phyloP scores from a whole-genome alignment of 2,888 invertebrate genomes.

The Chrysomela aeneicollis region DNA sequence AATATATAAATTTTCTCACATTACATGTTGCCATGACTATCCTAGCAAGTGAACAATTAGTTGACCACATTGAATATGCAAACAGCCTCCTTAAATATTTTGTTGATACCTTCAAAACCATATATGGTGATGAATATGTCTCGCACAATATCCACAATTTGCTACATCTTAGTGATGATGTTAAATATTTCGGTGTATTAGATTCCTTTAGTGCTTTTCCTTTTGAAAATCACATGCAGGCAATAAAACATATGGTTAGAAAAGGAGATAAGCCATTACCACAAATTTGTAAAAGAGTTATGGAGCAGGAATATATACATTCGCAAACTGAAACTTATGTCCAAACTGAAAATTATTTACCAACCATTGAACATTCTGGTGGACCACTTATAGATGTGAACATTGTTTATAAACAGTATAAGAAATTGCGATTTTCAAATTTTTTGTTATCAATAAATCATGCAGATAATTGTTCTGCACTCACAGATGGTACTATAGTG shows the following conservation, averaged over 20 bases:
- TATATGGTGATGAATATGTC: conserved; percentile 20
- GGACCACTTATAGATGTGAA: conserved; percentile 4
- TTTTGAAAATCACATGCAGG: conserved; percentile 12
- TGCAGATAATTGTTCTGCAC: conserved; percentile 12
- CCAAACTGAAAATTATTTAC: conserved; percentile 5
- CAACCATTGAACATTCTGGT: conserved; percentile 5
- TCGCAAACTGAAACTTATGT: neutral
- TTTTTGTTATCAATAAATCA: conserved; percentile 11
- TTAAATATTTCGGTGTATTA: conserved; percentile 14
- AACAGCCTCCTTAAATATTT: conserved; percentile 24
- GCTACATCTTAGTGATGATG: conserved; percentile 14
- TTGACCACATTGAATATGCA: conserved; percentile 16
- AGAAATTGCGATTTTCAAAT: conserved; percentile 7
- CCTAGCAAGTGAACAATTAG: conserved; percentile 13
- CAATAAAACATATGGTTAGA: conserved; percentile 12
- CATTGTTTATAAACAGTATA: neutral
- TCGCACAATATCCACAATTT: conserved; percentile 20
- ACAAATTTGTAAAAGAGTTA: conserved; percentile 15
- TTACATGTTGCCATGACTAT: conserved; percentile 24
- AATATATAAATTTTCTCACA: conserved; percentile 19
- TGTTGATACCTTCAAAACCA: conserved; percentile 23
- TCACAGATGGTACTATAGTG: conserved; percentile 15
- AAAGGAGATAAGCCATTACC: conserved; percentile 13
- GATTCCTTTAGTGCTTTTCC: conserved; percentile 13
- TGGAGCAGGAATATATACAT: conserved; percentile 10